Percentiles rank a stretch among this genome's conserved stretches.
These are phyloP conservation scores for Leuctra nigra DNA, from an alignment of 2,888 invertebrate species.

Conservation along the genomic window DNA sequence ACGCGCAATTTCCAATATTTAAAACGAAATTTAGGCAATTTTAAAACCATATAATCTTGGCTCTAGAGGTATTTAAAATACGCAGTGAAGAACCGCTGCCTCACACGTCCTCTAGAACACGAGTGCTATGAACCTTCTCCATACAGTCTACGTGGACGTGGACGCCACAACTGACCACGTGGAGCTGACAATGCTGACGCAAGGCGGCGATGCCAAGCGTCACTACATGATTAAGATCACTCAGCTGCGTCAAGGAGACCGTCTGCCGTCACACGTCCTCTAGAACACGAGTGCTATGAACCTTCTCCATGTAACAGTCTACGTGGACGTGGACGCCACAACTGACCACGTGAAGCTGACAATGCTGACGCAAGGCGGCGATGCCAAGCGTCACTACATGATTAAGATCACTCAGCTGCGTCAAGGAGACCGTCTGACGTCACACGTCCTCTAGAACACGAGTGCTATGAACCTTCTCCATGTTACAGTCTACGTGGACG, in stretches of 20 bases:
- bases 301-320: slow-evolving; percentile 48
- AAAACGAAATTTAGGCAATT: too few relatives aligned
- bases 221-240: slow-evolving; percentile 58
- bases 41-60: too few relatives aligned
- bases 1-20: too few relatives aligned
- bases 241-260: slow-evolving; percentile 40
- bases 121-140: too few relatives aligned
- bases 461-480: slow-evolving; percentile 15
- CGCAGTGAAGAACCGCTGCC: too few relatives aligned
- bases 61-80: too few relatives aligned
- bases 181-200: slow-evolving; percentile 52
- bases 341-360: slow-evolving; percentile 58
- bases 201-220: slow-evolving; percentile 38
- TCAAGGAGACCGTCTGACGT: slow-evolving; percentile 35
- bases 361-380: slow-evolving; percentile 45
- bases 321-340: slow-evolving; percentile 59
- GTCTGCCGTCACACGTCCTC: slow-evolving; percentile 44
- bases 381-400: slow-evolving; percentile 48
- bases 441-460: too few relatives aligned
- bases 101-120: too few relatives aligned
- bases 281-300: too few relatives aligned
- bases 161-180: slow-evolving; percentile 55
- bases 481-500: slow-evolving; percentile 63
- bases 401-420: slow-evolving; percentile 54
- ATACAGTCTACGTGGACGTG: slow-evolving; percentile 70